Base-by-base conservation (phyloP, 2,113 vertebrate genomes). In the Catagonus wagneri region DNA sequence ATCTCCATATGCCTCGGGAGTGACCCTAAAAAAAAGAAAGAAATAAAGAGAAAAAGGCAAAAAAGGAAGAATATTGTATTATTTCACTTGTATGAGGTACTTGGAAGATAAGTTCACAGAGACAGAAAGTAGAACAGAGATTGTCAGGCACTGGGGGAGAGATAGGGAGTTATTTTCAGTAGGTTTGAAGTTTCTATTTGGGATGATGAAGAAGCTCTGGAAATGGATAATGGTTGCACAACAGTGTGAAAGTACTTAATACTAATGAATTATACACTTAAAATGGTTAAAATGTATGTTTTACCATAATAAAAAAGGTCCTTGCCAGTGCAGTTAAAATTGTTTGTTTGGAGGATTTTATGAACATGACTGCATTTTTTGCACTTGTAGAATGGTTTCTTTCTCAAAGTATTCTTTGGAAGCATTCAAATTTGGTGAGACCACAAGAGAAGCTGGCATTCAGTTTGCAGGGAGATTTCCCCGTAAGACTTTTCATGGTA, bases 321-420 rank as follows among this genome's bases (percentile, higher is more conserved):
- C 66, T 71, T 54, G 3, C n/a, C 15, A 74, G 10, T 92, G 50
- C 39, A 76, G 23, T 93, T 25, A 90, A 54, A 85, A 27, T 85
- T 80, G 34, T 80, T 80, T 76, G 5, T 93, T 88, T 78, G 25
- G 36, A 81, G 25, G n/a, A 60, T 60, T 71, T 94, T 29, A 68
- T 74, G 54, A 86, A 32, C 36, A 79, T 7, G 84, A 19, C 15
- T 78, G 2, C 44, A 71, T 17, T 58, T 93, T 94, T 90, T 97
- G 63, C 15, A 60, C 32, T 95, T 95, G 58, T 69, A 85, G 71
- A 89, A 86, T 50, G 97, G 93, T 97, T 66, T 99, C 98, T 92
- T 99, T 99, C 94, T 99, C 98, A 98, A 99, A 99, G 95, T 99
- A 99, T 81, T 99, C 99, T 94, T 99, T 99, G 32, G 99, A 99